Evolutionary conservation across 37 sponge, comb jelly and placozoan species (phyloP).

Genomic region (Bolinopsis microptera): DNA sequence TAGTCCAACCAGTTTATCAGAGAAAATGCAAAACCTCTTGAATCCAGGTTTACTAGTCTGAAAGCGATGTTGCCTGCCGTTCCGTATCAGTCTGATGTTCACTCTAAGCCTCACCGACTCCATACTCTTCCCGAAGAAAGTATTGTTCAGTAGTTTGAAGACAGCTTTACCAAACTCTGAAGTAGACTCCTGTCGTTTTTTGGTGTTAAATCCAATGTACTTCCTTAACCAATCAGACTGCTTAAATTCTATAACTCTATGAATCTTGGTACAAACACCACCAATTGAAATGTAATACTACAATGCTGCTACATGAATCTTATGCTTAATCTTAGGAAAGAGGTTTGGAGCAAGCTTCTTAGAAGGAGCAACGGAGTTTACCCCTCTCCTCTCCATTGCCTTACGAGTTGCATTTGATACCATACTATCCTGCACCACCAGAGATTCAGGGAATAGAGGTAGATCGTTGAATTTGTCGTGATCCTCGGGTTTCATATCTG

Average conservation of each 20-base stretch:
- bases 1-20: not conserved
- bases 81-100: not conserved
- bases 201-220: slow-evolving; percentile 58
- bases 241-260: not conserved
- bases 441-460: slow-evolving; percentile 10
- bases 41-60: not conserved
- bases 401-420: not conserved
- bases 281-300: too few relatives aligned
- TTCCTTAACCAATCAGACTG: not conserved
- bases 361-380: not conserved
- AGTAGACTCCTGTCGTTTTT: not conserved
- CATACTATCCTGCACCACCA: not conserved
- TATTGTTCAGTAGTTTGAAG: slow-evolving; percentile 57
- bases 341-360: slow-evolving; percentile 19
- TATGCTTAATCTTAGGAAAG: not conserved
- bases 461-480: slow-evolving; percentile 4
- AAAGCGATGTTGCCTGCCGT: not conserved
- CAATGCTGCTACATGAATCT: too few relatives aligned
- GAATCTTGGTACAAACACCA: too few relatives aligned
- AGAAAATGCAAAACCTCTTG: not conserved
- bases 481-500: not conserved
- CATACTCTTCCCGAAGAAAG: slow-evolving; percentile 61
- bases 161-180: slow-evolving; percentile 1
- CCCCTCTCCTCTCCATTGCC: not conserved
- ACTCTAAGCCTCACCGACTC: slow-evolving; percentile 37